phyloP scores from a whole-genome alignment of 2,797 vertebrate genomes.

The Liparis tanakae region DNA sequence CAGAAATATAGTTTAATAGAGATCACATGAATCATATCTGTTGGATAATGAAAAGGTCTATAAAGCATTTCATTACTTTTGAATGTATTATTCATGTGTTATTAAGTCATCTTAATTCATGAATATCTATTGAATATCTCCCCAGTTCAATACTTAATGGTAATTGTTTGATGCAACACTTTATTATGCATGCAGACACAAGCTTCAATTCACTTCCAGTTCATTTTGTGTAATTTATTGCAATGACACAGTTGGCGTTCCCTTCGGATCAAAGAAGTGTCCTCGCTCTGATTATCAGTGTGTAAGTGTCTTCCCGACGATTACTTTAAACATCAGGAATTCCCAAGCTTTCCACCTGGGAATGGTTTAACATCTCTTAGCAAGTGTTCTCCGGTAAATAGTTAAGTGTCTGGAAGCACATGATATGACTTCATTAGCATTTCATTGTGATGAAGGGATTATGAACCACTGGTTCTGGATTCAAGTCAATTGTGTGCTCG shows the following conservation, averaged over 20 bases:
- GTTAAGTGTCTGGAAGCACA: constrained; percentile 4
- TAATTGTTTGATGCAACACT: constrained; percentile 65
- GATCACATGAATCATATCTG: constrained; percentile 43
- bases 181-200: constrained; percentile 64
- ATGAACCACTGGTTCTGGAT: neutral
- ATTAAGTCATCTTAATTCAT: constrained; percentile 4
- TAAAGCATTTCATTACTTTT: constrained; percentile 47
- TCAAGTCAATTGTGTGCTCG: constrained; percentile 4
- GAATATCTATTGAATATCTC: constrained; percentile 46
- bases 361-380: constrained; percentile 35
- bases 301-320: constrained; percentile 42
- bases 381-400: constrained; percentile 34
- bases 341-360: constrained; percentile 23
- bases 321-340: constrained; percentile 42
- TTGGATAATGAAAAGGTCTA: constrained; percentile 37
- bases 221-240: constrained; percentile 55
- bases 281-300: constrained; percentile 63
- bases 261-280: constrained; percentile 63
- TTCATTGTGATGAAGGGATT: constrained; percentile 2
- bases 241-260: constrained; percentile 68
- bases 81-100: constrained; percentile 37
- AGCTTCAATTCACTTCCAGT: constrained; percentile 56
- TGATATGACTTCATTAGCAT: constrained; percentile 47
- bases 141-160: constrained; percentile 50
- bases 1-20: neutral